A percentile compares a stretch with the other conserved stretches of the same genome.
Evolutionary conservation across 2,797 vertebrate genomes (phyloP).

Genomic region (Parotocinclus haroldoi): DNA sequence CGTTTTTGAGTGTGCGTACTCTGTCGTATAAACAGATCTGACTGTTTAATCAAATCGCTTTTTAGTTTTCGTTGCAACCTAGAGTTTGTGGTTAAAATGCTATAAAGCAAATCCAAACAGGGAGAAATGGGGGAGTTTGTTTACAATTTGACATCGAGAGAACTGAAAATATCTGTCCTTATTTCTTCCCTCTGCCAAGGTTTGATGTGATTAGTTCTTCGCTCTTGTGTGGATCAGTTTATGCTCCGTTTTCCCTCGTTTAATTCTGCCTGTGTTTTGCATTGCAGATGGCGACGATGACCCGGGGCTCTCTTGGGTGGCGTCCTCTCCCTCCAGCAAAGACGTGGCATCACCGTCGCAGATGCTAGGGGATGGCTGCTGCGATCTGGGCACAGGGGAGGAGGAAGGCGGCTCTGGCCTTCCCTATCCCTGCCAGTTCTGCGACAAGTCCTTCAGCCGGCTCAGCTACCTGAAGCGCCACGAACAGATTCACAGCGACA

Average conservation of each 20-base stretch:
- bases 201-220: constrained; percentile 84
- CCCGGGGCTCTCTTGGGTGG: constrained; percentile 97
- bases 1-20: too few relatives aligned
- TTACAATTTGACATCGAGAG: too few relatives aligned
- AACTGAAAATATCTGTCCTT: constrained; percentile 80
- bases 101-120: too few relatives aligned
- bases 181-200: constrained; percentile 86
- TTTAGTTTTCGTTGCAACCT: too few relatives aligned
- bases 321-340: constrained; percentile 99
- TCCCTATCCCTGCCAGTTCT: constrained; percentile 99
- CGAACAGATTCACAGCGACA: constrained; percentile 99
- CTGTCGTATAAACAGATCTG: too few relatives aligned
- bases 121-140: too few relatives aligned
- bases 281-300: constrained; percentile 96
- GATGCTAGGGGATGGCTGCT: constrained; percentile 95
- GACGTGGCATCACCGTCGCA: constrained; percentile 97
- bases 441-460: constrained; percentile 98
- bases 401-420: constrained; percentile 96
- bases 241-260: constrained; percentile 66
- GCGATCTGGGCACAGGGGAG: constrained; percentile 92
- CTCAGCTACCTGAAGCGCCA: constrained; percentile 98
- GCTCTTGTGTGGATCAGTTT: constrained; percentile 83
- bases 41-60: too few relatives aligned
- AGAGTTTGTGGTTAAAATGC: too few relatives aligned
- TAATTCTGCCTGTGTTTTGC: constrained; percentile 54